Conservation (phyloP, 2,113 vertebrate species). For the Channa maculata region DNA sequence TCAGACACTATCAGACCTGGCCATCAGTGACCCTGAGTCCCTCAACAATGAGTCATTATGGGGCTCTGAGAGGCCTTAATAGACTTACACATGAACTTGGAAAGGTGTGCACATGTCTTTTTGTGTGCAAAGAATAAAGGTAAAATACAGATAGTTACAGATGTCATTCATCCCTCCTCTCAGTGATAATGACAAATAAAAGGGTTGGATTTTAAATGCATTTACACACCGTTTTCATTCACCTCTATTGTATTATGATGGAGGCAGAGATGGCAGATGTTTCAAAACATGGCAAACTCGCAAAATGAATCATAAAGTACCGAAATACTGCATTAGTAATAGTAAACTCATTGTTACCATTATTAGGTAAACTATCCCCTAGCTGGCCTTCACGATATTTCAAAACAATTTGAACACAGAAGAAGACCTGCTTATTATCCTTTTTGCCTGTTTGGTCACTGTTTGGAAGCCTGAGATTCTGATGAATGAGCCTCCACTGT, state of each 20-base stretch:
- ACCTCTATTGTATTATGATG: not conserved
- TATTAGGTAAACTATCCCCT: no score
- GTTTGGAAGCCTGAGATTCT: constrained; percentile 26
- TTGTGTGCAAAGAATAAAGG: constrained; percentile 40
- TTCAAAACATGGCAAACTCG: not conserved
- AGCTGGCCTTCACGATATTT: no score
- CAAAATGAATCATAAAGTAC: no score
- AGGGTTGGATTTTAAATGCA: no score
- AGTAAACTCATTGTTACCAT: no score
- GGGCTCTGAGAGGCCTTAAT: constrained; percentile 74
- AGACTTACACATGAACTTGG: constrained; percentile 75
- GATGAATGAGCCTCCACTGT: constrained; percentile 48
- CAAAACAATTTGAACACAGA: not conserved
- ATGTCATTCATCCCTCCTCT: no score
- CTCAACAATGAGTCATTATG: constrained; percentile 81
- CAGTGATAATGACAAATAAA: no score
- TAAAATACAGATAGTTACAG: constrained; percentile 22
- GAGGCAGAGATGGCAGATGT: not conserved
- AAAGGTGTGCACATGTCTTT: constrained; percentile 43
- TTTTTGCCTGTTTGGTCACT: constrained; percentile 6
- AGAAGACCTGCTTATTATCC: not conserved
- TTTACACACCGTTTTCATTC: not conserved
- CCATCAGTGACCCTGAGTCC: constrained; percentile 78
- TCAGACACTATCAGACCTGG: constrained; percentile 74
- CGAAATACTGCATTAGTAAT: no score